These are phyloP conservation scores for Asobara japonica DNA, from an alignment of 1,140 invertebrate species.

Conservation along the genomic window DNA sequence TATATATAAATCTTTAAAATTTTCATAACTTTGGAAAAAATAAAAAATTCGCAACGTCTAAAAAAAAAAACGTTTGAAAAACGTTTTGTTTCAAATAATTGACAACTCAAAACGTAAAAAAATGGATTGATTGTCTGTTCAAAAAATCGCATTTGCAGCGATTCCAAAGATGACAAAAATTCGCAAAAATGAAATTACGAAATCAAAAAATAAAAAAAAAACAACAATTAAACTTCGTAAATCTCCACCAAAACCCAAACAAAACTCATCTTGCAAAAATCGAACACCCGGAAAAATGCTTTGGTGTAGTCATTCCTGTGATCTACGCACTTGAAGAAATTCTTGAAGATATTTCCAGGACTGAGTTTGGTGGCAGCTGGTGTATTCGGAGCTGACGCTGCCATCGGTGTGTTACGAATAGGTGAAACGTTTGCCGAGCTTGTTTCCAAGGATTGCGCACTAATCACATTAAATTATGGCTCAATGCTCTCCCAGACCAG, in stretches of 20 bases:
- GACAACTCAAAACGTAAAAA: too few relatives aligned
- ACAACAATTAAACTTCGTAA: too few relatives aligned
- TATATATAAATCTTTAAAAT: too few relatives aligned
- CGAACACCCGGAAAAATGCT: constrained; percentile 36
- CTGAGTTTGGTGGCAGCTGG: constrained; percentile 78
- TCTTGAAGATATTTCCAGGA: constrained; percentile 91
- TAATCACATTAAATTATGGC: constrained; percentile 53
- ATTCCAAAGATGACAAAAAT: too few relatives aligned
- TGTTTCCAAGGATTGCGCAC: constrained; percentile 58
- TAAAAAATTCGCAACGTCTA: too few relatives aligned
- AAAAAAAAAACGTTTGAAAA: too few relatives aligned
- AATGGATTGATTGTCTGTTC: too few relatives aligned
- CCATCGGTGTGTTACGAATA: constrained; percentile 67
- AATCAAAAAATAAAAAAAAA: too few relatives aligned
- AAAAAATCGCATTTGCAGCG: too few relatives aligned
- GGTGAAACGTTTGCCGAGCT: constrained; percentile 59
- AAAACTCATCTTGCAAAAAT: constrained; percentile 6
- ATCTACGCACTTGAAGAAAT: constrained; percentile 88
- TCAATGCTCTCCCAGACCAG: neutral
- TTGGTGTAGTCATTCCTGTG: constrained; percentile 39
- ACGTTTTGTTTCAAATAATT: too few relatives aligned
- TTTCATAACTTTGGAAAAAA: too few relatives aligned
- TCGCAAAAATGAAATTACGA: too few relatives aligned
- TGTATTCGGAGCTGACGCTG: constrained; percentile 69
- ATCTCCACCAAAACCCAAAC: neutral